These are phyloP conservation scores for Plectrocnemia conspersa DNA, from an alignment of 1,140 invertebrate genomes.

Conservation along the genomic window DNA sequence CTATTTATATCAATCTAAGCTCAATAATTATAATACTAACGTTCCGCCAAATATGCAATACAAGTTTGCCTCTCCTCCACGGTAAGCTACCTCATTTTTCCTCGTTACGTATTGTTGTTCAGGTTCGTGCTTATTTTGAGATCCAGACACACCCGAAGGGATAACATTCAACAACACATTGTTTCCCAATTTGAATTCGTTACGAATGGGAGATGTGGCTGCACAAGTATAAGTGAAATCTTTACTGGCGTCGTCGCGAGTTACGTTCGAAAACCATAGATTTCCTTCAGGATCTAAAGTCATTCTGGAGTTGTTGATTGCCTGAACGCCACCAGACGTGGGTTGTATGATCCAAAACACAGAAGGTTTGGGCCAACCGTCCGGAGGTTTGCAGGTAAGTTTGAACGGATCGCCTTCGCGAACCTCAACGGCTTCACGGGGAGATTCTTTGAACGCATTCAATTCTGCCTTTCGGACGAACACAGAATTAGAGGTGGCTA, in stretches of 20 bases:
- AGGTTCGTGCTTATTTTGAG: constrained; percentile 72
- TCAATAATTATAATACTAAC: constrained; percentile 52
- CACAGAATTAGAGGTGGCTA: constrained; percentile 89
- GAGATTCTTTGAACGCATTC: constrained; percentile 83
- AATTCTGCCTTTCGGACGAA: constrained; percentile 92
- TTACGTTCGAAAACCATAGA: constrained; percentile 92
- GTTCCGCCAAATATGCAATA: constrained; percentile 91
- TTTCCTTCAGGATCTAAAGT: constrained; percentile 91
- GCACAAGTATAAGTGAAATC: constrained; percentile 86
- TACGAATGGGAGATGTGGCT: constrained; percentile 79
- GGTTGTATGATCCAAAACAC: constrained; percentile 91
- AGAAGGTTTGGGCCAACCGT: constrained; percentile 89
- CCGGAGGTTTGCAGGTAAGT: constrained; percentile 82
- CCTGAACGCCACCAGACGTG: constrained; percentile 70
- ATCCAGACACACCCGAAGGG: constrained; percentile 66
- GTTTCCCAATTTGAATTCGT: constrained; percentile 88
- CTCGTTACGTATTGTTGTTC: constrained; percentile 77
- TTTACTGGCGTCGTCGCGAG: constrained; percentile 71
- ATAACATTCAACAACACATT: constrained; percentile 73
- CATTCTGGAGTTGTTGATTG: constrained; percentile 89
- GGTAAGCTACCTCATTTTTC: constrained; percentile 77
- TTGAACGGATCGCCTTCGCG: constrained; percentile 85
- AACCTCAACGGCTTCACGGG: constrained; percentile 58
- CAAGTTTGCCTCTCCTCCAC: constrained; percentile 75
- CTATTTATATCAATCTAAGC: neutral